Percentiles rank a stretch among this genome's conserved stretches.
Evolutionary conservation across 2,113 vertebrate genomes (phyloP).

Genomic region (Mungos mungo): DNA sequence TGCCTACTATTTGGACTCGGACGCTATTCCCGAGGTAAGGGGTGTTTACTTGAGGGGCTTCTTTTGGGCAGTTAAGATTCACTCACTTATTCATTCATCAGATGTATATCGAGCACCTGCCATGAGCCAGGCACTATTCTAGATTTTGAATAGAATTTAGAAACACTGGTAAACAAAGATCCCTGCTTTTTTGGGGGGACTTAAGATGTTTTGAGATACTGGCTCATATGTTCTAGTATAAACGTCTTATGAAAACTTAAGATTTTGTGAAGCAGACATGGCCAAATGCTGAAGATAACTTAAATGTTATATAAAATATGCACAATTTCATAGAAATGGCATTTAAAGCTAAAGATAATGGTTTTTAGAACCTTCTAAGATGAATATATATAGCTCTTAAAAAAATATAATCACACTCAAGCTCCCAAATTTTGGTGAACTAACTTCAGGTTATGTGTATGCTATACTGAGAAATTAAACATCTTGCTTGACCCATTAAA

Average conservation of each 20-base stretch:
- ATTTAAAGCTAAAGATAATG: neutral
- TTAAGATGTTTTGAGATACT: neutral
- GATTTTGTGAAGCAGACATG: neutral
- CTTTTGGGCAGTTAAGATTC: neutral
- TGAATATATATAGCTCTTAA: neutral
- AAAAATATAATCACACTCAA: neutral
- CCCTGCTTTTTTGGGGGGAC: neutral
- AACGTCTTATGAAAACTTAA: neutral
- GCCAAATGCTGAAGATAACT: neutral
- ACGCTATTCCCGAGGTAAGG: neutral
- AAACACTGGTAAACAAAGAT: neutral
- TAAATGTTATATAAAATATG: neutral
- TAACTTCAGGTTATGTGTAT: neutral
- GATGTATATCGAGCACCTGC: neutral
- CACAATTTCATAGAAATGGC: conserved; percentile 12
- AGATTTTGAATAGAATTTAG: neutral
- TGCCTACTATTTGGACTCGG: neutral
- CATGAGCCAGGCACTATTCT: neutral
- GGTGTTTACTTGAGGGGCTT: neutral
- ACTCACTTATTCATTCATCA: neutral
- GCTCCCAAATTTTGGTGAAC: neutral
- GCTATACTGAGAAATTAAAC: neutral
- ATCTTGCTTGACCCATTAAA: neutral
- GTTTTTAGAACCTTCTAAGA: neutral
- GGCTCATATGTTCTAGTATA: neutral